Percentiles rank a stretch among this genome's conserved stretches.
Evolutionary conservation across 1,140 invertebrate species (phyloP).

Genomic region (Sitophilus oryzae): DNA sequence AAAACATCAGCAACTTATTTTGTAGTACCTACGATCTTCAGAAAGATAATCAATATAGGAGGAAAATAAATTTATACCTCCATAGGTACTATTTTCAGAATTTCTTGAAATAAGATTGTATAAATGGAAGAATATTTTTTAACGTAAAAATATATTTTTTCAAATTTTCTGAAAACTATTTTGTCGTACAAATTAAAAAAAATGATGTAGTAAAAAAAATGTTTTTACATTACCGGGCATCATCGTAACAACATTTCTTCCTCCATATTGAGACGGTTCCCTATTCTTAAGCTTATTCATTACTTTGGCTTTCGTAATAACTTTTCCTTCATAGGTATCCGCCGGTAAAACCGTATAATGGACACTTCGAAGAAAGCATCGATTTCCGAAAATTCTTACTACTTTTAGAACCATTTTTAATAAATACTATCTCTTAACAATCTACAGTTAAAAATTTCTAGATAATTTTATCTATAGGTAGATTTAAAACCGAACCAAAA

Average conservation of each 20-base stretch:
- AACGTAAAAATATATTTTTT: too few relatives aligned
- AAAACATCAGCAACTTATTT: too few relatives aligned
- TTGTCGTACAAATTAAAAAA: background rate
- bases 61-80: too few relatives aligned
- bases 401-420: conserved; percentile 15
- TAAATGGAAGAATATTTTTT: too few relatives aligned
- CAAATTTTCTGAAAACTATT: background rate
- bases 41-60: too few relatives aligned
- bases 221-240: conserved; percentile 45
- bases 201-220: background rate
- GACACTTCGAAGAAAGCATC: background rate
- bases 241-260: conserved; percentile 53
- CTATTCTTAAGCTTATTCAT: background rate
- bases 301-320: conserved; percentile 2
- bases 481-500: too few relatives aligned
- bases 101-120: too few relatives aligned
- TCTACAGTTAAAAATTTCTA: too few relatives aligned
- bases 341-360: conserved; percentile 18
- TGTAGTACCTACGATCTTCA: too few relatives aligned
- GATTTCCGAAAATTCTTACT: background rate
- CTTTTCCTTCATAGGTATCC: conserved; percentile 16
- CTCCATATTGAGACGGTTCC: conserved; percentile 47
- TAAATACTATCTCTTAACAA: too few relatives aligned
- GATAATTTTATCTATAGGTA: too few relatives aligned
- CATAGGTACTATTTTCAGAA: too few relatives aligned